phyloP scores from a whole-genome alignment of 2,888 invertebrate species.

The Micoletzkya japonica region DNA sequence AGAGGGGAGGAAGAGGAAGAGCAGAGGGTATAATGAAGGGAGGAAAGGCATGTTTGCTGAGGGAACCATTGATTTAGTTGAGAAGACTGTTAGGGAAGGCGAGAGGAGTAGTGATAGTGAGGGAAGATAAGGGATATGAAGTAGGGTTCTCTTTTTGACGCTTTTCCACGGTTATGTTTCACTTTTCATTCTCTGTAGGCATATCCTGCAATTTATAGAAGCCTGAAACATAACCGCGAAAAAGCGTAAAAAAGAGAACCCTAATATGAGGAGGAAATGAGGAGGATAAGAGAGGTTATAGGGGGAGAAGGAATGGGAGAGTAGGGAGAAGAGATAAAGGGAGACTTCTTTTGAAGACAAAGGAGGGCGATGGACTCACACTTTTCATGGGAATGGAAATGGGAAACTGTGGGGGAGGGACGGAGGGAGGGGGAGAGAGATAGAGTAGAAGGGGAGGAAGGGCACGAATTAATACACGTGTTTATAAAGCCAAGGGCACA shows the following conservation, averaged over 20 bases:
- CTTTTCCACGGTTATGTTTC: no score
- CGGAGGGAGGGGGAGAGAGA: neutral
- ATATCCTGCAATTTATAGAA: no score
- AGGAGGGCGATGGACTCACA: neutral
- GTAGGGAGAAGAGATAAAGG: slow-evolving; percentile 6
- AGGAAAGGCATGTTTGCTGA: no score
- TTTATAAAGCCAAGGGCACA: neutral
- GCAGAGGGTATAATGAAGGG: no score
- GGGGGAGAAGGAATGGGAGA: neutral
- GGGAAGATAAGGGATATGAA: no score
- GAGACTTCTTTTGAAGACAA: slow-evolving; percentile 7
- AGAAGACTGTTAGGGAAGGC: no score
- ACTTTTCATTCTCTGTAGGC: no score
- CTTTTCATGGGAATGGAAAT: neutral
- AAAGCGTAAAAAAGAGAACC: no score
- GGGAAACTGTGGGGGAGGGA: neutral
- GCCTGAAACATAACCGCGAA: no score
- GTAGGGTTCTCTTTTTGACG: no score
- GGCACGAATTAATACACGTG: neutral
- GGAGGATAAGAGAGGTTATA: neutral
- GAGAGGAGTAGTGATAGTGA: no score
- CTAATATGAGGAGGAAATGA: neutral
- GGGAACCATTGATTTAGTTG: no score
- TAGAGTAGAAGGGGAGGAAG: neutral
- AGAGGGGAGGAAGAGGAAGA: neutral